A percentile compares a stretch with the other conserved stretches of the same genome.
Conservation (phyloP, 2,113 vertebrate genomes). For the Atractosteus spatula region DNA sequence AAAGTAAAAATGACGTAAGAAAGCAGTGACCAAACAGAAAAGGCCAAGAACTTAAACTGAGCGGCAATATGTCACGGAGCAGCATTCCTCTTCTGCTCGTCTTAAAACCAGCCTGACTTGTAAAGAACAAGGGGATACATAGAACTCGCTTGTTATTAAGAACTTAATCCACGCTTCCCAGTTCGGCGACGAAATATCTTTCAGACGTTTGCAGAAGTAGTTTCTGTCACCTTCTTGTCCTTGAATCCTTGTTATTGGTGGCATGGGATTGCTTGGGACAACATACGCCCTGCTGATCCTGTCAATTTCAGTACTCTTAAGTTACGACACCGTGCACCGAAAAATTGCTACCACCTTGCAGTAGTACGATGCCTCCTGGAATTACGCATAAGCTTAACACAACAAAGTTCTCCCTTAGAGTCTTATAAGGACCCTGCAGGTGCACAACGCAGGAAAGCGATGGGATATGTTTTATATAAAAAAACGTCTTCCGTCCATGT, state of each 20-base stretch:
- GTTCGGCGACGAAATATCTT: conserved; percentile 52
- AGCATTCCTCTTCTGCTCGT: conserved; percentile 67
- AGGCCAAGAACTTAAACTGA: conserved; percentile 67
- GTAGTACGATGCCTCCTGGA: too few species aligned
- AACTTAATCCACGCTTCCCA: conserved; percentile 61
- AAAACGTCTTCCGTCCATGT: neutral
- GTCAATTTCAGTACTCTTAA: conserved; percentile 30
- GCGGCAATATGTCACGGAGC: conserved; percentile 63
- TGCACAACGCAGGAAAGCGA: neutral
- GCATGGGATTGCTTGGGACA: conserved; percentile 33
- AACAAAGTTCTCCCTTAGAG: conserved; percentile 29
- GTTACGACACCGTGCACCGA: conserved; percentile 28
- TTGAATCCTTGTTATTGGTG: conserved; percentile 25
- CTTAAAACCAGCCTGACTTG: conserved; percentile 56
- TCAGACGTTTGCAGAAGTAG: conserved; percentile 56
- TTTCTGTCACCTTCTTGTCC: conserved; percentile 56
- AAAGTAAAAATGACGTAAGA: conserved; percentile 64
- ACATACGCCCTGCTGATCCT: conserved; percentile 16
- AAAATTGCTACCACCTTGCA: neutral
- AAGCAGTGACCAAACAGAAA: conserved; percentile 67
- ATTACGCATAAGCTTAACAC: conserved; percentile 18
- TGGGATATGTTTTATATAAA: too few species aligned
- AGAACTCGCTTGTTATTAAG: conserved; percentile 54
- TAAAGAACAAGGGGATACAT: conserved; percentile 53
- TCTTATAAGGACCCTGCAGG: too few species aligned